Conservation (phyloP, 2,888 invertebrate species). For the Elysia crispata region DNA sequence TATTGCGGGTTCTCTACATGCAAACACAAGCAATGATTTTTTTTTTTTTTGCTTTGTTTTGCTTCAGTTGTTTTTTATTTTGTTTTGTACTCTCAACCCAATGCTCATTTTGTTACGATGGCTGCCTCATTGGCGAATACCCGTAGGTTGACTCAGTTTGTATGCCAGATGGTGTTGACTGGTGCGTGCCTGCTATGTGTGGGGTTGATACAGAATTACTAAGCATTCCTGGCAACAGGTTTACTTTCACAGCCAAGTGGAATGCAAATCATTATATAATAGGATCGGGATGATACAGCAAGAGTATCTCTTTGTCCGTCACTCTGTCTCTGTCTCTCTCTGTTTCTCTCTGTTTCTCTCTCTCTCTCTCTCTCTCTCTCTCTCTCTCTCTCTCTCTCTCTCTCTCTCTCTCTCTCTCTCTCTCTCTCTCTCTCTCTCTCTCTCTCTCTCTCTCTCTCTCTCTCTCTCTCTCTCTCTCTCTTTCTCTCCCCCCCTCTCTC, state of each 20-base stretch:
- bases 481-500: background rate
- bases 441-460: conserved; percentile 17
- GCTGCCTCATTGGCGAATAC: no score
- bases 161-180: no score
- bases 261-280: background rate
- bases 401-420: background rate
- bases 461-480: background rate
- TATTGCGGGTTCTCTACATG: no score
- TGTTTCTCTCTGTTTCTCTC: conserved; percentile 24
- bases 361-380: conserved; percentile 7
- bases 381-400: background rate
- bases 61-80: no score
- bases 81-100: no score
- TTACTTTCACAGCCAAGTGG: background rate
- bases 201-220: background rate
- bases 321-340: conserved; percentile 26
- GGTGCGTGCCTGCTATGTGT: background rate
- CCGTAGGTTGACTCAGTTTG: no score
- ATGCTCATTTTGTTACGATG: no score
- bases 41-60: no score
- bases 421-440: conserved; percentile 21
- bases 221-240: background rate
- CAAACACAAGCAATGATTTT: no score
- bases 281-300: background rate
- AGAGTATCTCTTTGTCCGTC: conserved; percentile 24